Evolutionary conservation across 2,888 invertebrate genomes (phyloP), one percentile per base, ranked within the genome.

Genomic region (Aspidiotus rigidus): DNA sequence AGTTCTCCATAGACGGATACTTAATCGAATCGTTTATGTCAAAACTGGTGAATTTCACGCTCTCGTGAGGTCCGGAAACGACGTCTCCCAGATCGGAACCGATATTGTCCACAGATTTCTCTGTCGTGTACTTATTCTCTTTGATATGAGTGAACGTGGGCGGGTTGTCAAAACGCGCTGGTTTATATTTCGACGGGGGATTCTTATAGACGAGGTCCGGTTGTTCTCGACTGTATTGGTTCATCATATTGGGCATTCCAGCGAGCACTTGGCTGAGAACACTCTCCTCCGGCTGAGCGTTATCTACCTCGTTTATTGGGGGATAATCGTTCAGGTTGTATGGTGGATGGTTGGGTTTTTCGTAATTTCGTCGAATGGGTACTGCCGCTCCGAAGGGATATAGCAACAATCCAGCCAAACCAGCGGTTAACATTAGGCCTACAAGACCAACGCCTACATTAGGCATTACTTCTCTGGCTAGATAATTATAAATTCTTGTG

Each of bases 381-480:
- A 74, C 73, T 39, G 79, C 75, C 0, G 85, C 82, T 0, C 85
- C 83, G 8, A 84, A 83, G 7, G 89, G 89, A 79, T 88, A 88
- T 17, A 89, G 79, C 77, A 89, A 86, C 74, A 89, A 87, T 67
- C 88, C 86, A 44, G 89, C 89, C 49, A 89, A 77, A 2, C 89
- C 89, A 2, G 87, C 86, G 54, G 87, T 82, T 71, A 89, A 83
- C 71, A 89, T 85, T 56, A 89, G 77, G 1, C 89, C 89, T 11
- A 89, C 84, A 17, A 89, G 79, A 74, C 89, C 88, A 0, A 89
- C 86, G 0, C 89, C 89, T 17, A 89, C 87, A 42, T 87, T 87
- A 0, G 89, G 89, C 86, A 89, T 88, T 0, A 89, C 86, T 80
- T 89, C 89, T 74, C 89, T 81, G 3, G 88, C 87, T 55, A 89